A percentile compares a stretch with the other conserved stretches of the same genome.
Evolutionary conservation across 2,797 vertebrate species (phyloP).

Genomic region (Chromobotia macracanthus): DNA sequence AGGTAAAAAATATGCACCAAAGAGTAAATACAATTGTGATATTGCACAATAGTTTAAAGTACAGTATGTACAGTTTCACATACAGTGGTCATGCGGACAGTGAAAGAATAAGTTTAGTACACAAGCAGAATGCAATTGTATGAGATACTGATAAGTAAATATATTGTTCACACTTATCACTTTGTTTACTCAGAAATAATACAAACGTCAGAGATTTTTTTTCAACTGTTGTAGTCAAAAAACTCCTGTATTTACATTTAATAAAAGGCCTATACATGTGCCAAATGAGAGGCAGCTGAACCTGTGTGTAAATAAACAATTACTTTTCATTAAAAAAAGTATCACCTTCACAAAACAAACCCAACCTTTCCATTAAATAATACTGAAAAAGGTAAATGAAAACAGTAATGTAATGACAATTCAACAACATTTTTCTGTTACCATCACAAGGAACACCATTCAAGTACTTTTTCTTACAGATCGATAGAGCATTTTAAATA

Average conservation of each 20-base stretch:
- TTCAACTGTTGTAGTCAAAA: conserved; percentile 21
- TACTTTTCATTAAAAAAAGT: background rate
- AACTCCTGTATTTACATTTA: conserved; percentile 41
- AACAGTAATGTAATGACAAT: conserved; percentile 25
- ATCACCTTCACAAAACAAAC: conserved; percentile 12
- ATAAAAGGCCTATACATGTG: conserved; percentile 30
- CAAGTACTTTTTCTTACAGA: conserved; percentile 36
- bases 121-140: conserved; percentile 50
- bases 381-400: background rate
- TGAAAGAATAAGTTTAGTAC: conserved; percentile 46
- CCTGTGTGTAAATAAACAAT: conserved; percentile 7
- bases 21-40: conserved; percentile 62
- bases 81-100: conserved; percentile 60
- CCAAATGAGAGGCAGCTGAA: conserved; percentile 14
- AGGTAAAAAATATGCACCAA: conserved; percentile 61
- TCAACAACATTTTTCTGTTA: conserved; percentile 25
- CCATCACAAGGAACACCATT: conserved; percentile 27
- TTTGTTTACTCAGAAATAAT: conserved; percentile 38
- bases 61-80: conserved; percentile 64
- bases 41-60: conserved; percentile 63
- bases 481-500: conserved; percentile 40
- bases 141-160: conserved; percentile 50
- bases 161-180: conserved; percentile 31
- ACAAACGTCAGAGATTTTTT: conserved; percentile 28
- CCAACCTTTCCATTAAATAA: background rate